Conservation (phyloP, 2,113 vertebrate species). For the Myxocyprinus asiaticus region DNA sequence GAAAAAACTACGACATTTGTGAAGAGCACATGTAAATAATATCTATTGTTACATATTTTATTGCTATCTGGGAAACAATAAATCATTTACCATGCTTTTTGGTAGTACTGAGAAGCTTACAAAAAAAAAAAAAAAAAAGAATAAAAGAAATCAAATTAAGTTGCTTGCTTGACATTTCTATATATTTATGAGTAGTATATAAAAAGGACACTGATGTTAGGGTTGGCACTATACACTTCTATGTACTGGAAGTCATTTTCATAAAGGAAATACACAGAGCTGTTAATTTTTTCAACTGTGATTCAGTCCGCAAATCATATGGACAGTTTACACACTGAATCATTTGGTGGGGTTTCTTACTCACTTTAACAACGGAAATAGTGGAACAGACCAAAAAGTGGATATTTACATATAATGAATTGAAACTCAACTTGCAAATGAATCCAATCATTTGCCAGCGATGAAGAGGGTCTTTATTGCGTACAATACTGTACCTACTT, state of each 20-base stretch:
- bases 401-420: no score
- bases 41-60: conserved; percentile 73
- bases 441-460: no score
- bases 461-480: no score
- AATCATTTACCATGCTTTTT: conserved; percentile 52
- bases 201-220: conserved; percentile 66
- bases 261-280: conserved; percentile 84
- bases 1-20: conserved; percentile 52
- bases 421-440: no score
- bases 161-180: conserved; percentile 66
- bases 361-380: no score
- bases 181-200: conserved; percentile 62
- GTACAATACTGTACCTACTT: no score
- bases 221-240: conserved; percentile 68
- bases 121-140: not conserved
- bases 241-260: conserved; percentile 81
- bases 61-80: conserved; percentile 57
- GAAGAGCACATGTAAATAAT: conserved; percentile 85
- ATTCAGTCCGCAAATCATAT: no score
- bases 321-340: no score
- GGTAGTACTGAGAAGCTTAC: conserved; percentile 48
- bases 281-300: conserved; percentile 75
- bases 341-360: no score
- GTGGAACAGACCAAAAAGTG: no score
- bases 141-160: conserved; percentile 56